Evolutionary conservation across 2,113 vertebrate species (phyloP).

Genomic region (Psittacus erithacus): DNA sequence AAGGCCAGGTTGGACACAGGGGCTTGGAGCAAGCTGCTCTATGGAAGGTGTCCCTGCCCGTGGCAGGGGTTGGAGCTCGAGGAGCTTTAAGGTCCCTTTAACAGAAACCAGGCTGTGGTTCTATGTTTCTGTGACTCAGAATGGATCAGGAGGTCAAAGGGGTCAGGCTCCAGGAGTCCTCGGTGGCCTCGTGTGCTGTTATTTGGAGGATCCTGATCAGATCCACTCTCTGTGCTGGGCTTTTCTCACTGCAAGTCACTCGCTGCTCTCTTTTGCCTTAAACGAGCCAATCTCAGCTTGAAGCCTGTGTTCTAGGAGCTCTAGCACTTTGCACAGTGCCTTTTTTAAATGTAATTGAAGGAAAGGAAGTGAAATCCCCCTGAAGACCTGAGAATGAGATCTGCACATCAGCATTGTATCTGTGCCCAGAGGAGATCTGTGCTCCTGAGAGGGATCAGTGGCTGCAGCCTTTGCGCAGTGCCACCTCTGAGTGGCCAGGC

Average conservation of each 20-base stretch:
- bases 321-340: background rate
- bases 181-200: accelerated
- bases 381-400: background rate
- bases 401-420: background rate
- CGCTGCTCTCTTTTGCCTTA: background rate
- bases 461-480: background rate
- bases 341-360: background rate
- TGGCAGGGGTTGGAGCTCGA: background rate
- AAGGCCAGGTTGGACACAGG: background rate
- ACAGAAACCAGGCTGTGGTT: background rate
- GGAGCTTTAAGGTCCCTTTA: background rate
- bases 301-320: background rate
- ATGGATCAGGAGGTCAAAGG: background rate
- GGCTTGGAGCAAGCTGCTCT: background rate
- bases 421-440: background rate
- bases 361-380: background rate
- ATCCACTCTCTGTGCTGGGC: accelerated
- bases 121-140: background rate
- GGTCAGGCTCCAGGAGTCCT: background rate
- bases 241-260: background rate
- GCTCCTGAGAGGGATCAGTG: background rate
- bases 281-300: background rate
- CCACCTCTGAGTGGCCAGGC: background rate
- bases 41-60: background rate
- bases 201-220: background rate